Conservation (phyloP, 2,888 invertebrate genomes). For the Vandiemenella viatica region DNA sequence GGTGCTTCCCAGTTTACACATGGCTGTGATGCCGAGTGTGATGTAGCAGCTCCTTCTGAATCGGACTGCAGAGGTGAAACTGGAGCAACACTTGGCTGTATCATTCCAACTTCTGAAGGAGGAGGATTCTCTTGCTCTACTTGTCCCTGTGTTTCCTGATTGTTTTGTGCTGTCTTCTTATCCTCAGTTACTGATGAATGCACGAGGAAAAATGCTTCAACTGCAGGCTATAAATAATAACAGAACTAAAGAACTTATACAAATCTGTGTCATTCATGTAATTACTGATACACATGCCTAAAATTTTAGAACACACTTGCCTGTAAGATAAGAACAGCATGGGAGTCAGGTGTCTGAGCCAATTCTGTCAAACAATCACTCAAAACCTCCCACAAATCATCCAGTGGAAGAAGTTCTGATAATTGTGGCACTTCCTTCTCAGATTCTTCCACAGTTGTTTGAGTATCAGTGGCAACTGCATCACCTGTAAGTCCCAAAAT, state of each 20-base stretch:
- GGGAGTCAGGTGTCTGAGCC: constrained; percentile 64
- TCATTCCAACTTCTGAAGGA: constrained; percentile 6
- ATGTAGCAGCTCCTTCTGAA: constrained; percentile 17
- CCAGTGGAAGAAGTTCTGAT: constrained; percentile 53
- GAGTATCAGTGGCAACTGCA: neutral
- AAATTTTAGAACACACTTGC: no score
- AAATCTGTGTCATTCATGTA: no score
- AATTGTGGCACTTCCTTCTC: constrained; percentile 36
- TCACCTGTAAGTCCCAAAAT: no score
- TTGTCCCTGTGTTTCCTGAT: constrained; percentile 2
- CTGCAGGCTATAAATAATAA: constrained; percentile 45
- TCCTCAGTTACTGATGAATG: constrained; percentile 46
- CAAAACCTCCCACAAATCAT: constrained; percentile 61
- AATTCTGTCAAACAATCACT: constrained; percentile 63
- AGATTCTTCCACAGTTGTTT: neutral
- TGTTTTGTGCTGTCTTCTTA: constrained; percentile 1
- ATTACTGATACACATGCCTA: neutral
- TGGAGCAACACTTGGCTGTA: constrained; percentile 10
- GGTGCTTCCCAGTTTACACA: constrained; percentile 15
- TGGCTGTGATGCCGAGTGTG: constrained; percentile 12
- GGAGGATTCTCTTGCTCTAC: neutral
- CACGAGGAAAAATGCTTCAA: constrained; percentile 81
- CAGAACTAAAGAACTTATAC: neutral
- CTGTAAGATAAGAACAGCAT: constrained; percentile 72
- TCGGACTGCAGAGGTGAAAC: constrained; percentile 19